A percentile compares a stretch with the other conserved stretches of the same genome.
Conservation (phyloP, 2,888 invertebrate species). For the Amiota communis region DNA sequence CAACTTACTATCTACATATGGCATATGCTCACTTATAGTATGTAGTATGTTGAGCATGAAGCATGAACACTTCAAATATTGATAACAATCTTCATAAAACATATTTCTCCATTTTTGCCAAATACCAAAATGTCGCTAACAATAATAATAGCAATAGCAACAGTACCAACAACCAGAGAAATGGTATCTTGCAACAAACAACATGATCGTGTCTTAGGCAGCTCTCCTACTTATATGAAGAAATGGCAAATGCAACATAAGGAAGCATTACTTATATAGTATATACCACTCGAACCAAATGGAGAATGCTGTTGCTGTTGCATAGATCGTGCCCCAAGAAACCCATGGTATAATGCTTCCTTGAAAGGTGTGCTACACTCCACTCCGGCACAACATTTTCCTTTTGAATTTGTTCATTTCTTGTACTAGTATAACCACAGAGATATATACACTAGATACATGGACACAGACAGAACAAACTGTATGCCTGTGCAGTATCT, state of each 20-base stretch:
- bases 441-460: no score
- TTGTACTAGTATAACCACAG: no score
- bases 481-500: no score
- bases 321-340: background rate
- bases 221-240: background rate
- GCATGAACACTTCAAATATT: background rate
- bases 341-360: constrained; percentile 46
- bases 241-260: constrained; percentile 11
- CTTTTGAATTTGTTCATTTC: constrained; percentile 49
- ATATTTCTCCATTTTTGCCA: constrained; percentile 1
- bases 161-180: background rate
- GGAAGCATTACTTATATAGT: no score
- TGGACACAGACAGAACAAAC: no score
- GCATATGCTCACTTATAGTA: no score
- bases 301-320: no score
- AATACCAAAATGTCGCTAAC: constrained; percentile 13
- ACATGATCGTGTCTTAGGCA: constrained; percentile 52
- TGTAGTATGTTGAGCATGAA: no score
- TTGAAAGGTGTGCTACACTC: constrained; percentile 62
- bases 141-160: background rate
- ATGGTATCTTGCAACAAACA: constrained; percentile 24
- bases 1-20: background rate
- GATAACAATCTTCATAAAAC: constrained; percentile 18
- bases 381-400: constrained; percentile 59
- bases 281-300: no score